Percentiles rank a stretch among this genome's conserved stretches.
Conservation (phyloP, 2,888 invertebrate species). For the Meghimatium bilineatum region DNA sequence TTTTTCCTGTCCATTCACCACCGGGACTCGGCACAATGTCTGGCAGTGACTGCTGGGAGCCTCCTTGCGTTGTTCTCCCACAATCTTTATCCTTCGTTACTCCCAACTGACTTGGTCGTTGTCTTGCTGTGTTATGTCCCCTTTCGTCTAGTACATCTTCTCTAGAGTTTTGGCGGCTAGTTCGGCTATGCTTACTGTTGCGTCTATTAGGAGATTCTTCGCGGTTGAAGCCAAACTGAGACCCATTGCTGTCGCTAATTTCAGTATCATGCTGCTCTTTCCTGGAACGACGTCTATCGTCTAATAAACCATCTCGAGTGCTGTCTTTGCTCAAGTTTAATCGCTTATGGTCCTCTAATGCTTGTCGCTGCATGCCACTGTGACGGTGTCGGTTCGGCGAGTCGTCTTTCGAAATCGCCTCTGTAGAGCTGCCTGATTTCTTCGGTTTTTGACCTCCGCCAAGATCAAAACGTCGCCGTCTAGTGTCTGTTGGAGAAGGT, state of each 20-base stretch:
- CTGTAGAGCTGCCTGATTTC: slow-evolving; percentile 66
- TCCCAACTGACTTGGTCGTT: slow-evolving; percentile 62
- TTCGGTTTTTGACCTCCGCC: slow-evolving; percentile 55
- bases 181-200: slow-evolving; percentile 51
- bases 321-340: slow-evolving; percentile 58
- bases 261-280: slow-evolving; percentile 49
- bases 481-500: slow-evolving; percentile 43
- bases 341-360: slow-evolving; percentile 56
- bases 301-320: slow-evolving; percentile 66
- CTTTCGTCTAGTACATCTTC: slow-evolving; percentile 66
- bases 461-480: slow-evolving; percentile 41
- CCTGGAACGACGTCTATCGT: slow-evolving; percentile 59
- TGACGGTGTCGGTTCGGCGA: slow-evolving; percentile 61
- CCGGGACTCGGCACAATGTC: slow-evolving; percentile 58
- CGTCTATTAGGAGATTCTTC: slow-evolving; percentile 69
- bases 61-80: slow-evolving; percentile 53
- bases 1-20: slow-evolving; percentile 39
- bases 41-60: slow-evolving; percentile 59
- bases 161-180: slow-evolving; percentile 64
- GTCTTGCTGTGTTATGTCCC: slow-evolving; percentile 45
- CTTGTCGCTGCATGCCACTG: slow-evolving; percentile 52
- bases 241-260: slow-evolving; percentile 56
- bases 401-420: slow-evolving; percentile 65
- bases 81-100: slow-evolving; percentile 60
- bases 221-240: slow-evolving; percentile 65